Evolutionary conservation across 2,113 vertebrate species (phyloP).

Genomic region (Rutilus rutilus): DNA sequence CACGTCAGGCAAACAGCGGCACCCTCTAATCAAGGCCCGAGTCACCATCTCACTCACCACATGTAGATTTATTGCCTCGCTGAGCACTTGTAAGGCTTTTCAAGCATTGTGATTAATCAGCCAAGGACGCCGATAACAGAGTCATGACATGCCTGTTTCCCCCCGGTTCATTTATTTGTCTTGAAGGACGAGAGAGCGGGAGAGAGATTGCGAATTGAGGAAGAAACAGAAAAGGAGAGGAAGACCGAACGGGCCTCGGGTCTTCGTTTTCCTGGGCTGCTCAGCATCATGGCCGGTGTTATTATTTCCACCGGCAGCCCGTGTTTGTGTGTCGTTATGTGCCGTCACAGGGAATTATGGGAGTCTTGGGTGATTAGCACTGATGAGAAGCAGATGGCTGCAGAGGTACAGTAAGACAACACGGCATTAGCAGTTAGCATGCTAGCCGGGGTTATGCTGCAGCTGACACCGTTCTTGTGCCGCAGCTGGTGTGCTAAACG

Average conservation of each 20-base stretch:
- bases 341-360: conserved; percentile 59
- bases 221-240: neutral
- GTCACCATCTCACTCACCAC: conserved; percentile 22
- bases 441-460: conserved; percentile 18
- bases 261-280: conserved; percentile 38
- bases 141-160: conserved; percentile 40
- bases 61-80: conserved; percentile 1
- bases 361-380: conserved; percentile 57
- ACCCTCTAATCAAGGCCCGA: conserved; percentile 27
- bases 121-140: conserved; percentile 31
- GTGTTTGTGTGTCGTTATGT: conserved; percentile 47
- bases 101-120: conserved; percentile 18
- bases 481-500: conserved; percentile 8
- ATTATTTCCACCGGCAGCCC: conserved; percentile 42
- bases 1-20: conserved; percentile 10
- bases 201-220: conserved; percentile 1
- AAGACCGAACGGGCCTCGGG: neutral
- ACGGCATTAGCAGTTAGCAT: conserved; percentile 18
- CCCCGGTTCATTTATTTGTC: conserved; percentile 28
- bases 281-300: conserved; percentile 33
- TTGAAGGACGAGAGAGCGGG: conserved; percentile 31
- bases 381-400: conserved; percentile 60
- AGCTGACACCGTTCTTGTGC: conserved; percentile 21
- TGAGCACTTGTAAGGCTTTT: conserved; percentile 28
- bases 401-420: conserved; percentile 41